Conservation (phyloP, 1,140 invertebrate species). For the Cydia splendana region DNA sequence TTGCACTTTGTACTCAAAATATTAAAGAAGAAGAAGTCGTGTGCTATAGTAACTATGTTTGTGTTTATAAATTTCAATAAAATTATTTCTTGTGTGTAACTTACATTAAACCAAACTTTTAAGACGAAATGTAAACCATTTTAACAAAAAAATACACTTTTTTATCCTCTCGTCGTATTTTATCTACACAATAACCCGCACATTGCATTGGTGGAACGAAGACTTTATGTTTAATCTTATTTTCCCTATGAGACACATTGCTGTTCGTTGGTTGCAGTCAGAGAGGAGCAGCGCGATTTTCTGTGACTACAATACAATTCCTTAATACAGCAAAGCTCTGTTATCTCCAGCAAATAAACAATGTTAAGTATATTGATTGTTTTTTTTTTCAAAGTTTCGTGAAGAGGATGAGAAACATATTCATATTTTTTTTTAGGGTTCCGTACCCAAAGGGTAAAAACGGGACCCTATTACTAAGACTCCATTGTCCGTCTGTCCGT, state of each 20-base stretch:
- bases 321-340: not conserved
- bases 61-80: too few species aligned
- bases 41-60: too few species aligned
- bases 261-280: constrained; percentile 8
- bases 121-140: too few species aligned
- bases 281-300: not conserved
- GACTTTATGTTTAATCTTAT: constrained; percentile 32
- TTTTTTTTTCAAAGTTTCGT: not conserved
- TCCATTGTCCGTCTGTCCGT: too few species aligned
- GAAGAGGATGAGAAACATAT: not conserved
- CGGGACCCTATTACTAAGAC: too few species aligned
- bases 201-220: constrained; percentile 3
- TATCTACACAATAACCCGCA: constrained; percentile 62
- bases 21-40: too few species aligned
- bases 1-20: too few species aligned
- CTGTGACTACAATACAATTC: constrained; percentile 15
- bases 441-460: too few species aligned
- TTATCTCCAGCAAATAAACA: not conserved
- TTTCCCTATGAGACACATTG: constrained; percentile 28
- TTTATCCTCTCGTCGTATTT: constrained; percentile 29
- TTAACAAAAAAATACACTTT: too few species aligned
- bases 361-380: not conserved
- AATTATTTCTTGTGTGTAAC: too few species aligned
- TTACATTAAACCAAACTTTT: too few species aligned
- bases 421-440: too few species aligned